Conservation (phyloP, 2,797 vertebrate genomes). For the Meda fulgida region DNA sequence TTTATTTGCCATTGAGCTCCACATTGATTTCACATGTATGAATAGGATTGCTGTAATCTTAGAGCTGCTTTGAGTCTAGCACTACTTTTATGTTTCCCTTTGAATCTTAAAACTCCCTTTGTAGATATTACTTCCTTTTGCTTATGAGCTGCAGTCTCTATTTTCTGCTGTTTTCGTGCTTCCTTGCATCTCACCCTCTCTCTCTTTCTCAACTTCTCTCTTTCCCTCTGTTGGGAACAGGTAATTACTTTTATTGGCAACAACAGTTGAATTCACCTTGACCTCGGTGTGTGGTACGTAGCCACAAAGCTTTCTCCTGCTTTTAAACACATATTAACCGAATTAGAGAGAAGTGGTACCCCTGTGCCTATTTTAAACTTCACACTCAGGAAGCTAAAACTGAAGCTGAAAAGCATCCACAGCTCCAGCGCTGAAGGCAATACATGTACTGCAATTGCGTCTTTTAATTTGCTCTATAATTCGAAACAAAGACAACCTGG, state of each 20-base stretch:
- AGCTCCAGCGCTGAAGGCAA: slow-evolving; percentile 30
- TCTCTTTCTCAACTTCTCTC: slow-evolving; percentile 22
- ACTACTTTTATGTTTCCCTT: slow-evolving; percentile 36
- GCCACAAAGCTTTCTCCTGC: slow-evolving; percentile 37
- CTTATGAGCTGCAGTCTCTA: slow-evolving; percentile 17
- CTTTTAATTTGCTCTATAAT: slow-evolving; percentile 30
- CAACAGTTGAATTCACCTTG: slow-evolving; percentile 49
- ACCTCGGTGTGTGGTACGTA: slow-evolving; percentile 41
- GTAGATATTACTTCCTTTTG: slow-evolving; percentile 35
- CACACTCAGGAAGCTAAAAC: slow-evolving; percentile 46
- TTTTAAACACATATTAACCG: slow-evolving; percentile 53
- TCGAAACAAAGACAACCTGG: slow-evolving; percentile 1
- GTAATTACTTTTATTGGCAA: slow-evolving; percentile 55
- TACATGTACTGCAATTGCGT: slow-evolving; percentile 5
- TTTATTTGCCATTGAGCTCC: slow-evolving; percentile 28
- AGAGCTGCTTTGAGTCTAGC: slow-evolving; percentile 27
- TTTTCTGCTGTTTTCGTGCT: slow-evolving; percentile 20
- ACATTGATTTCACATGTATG: slow-evolving; percentile 29
- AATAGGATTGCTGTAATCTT: slow-evolving; percentile 34
- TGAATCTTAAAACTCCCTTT: slow-evolving; percentile 38
- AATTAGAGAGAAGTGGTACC: slow-evolving; percentile 45
- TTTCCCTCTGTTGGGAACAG: slow-evolving; percentile 44
- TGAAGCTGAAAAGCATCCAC: slow-evolving; percentile 31
- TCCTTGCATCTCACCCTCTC: slow-evolving; percentile 13
- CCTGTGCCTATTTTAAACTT: slow-evolving; percentile 50